Percentiles rank a stretch among this genome's conserved stretches.
These are phyloP conservation scores for Gymnothorax reevesii DNA, from an alignment of 2,797 vertebrate species.

Conservation along the genomic window DNA sequence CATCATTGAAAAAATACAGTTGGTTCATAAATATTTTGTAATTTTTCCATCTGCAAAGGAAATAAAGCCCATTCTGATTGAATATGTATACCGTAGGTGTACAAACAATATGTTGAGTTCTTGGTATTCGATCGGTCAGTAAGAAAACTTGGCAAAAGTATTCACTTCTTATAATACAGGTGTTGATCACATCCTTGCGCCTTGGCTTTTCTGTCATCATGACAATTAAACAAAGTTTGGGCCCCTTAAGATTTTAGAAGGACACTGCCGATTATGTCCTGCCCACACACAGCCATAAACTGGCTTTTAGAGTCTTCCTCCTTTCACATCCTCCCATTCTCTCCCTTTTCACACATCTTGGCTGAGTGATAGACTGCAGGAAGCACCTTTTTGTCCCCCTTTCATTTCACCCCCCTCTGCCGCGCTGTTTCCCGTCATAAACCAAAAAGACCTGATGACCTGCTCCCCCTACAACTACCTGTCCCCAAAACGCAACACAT, in stretches of 20 bases:
- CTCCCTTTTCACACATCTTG: slow-evolving; percentile 33
- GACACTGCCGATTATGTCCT: background rate
- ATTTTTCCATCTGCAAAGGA: background rate
- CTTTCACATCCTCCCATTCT: slow-evolving; percentile 23
- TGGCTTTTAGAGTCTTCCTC: slow-evolving; percentile 37
- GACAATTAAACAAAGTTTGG: background rate
- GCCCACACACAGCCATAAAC: background rate
- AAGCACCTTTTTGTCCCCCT: background rate
- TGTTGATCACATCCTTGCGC: background rate
- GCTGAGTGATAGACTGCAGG: background rate
- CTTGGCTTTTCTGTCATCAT: background rate
- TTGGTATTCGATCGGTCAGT: background rate
- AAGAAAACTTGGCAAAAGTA: background rate
- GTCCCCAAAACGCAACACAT: background rate
- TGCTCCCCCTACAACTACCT: background rate
- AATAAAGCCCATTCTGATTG: background rate
- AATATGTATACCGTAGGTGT: too few species aligned
- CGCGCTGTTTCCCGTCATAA: background rate
- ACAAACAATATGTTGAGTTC: background rate
- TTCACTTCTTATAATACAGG: background rate
- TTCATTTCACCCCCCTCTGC: background rate
- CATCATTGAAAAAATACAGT: background rate
- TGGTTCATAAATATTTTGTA: background rate
- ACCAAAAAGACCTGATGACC: background rate
- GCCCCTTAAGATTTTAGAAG: slow-evolving; percentile 1